Conservation (phyloP, 1,140 invertebrate species). For the Mylabris phalerata region DNA sequence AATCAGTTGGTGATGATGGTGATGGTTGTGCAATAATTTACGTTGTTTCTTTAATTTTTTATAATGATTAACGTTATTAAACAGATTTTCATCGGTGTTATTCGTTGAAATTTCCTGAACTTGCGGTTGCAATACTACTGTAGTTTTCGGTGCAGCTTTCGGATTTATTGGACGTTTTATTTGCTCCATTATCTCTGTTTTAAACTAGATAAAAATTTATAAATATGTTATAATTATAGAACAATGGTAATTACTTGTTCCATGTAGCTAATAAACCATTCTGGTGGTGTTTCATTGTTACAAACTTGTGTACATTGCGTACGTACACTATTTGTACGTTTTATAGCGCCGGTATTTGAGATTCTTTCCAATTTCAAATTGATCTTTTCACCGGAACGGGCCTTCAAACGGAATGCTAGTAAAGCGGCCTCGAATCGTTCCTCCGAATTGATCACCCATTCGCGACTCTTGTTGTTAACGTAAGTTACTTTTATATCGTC, state of each 20-base stretch:
- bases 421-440: slow-evolving; percentile 36
- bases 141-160: too few species aligned
- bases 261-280: slow-evolving; percentile 39
- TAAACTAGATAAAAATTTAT: slow-evolving; percentile 11
- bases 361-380: slow-evolving; percentile 32
- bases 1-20: too few species aligned
- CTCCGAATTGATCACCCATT: slow-evolving; percentile 34
- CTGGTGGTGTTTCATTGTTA: slow-evolving; percentile 28
- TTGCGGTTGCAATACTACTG: too few species aligned
- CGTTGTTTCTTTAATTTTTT: background rate
- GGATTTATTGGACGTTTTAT: too few species aligned
- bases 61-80: slow-evolving; percentile 16
- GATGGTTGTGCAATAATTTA: too few species aligned
- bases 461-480: slow-evolving; percentile 31
- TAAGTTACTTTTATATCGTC: slow-evolving; percentile 37
- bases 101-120: slow-evolving; percentile 6
- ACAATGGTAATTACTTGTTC: slow-evolving; percentile 23
- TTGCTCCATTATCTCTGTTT: slow-evolving; percentile 21
- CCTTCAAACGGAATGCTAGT: slow-evolving; percentile 32
- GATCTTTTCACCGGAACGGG: slow-evolving; percentile 34
- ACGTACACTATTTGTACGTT: slow-evolving; percentile 28
- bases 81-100: slow-evolving; percentile 23
- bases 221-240: too few species aligned
- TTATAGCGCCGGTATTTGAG: slow-evolving; percentile 12
- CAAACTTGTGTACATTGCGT: slow-evolving; percentile 23